phyloP scores from a whole-genome alignment of 2,113 vertebrate species.

The Rhabdornis inornatus region DNA sequence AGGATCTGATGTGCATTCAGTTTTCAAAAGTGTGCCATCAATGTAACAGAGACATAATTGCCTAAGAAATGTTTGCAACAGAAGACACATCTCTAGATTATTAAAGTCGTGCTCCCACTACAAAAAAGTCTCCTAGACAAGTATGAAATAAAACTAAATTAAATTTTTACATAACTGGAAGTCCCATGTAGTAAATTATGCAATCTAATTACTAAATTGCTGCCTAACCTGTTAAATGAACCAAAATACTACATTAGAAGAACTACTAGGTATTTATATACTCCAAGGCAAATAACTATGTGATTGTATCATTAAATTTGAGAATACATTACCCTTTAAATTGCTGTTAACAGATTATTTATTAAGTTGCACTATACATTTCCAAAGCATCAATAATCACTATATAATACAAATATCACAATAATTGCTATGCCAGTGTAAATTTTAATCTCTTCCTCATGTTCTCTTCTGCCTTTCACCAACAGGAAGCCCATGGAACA shows the following conservation, averaged over 20 bases:
- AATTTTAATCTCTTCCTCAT: neutral
- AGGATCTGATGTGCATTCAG: neutral
- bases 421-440: neutral
- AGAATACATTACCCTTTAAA: neutral
- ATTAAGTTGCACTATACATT: neutral
- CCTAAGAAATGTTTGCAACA: slow-evolving; percentile 45
- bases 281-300: neutral
- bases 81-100: slow-evolving; percentile 8
- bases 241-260: neutral
- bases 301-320: neutral
- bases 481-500: neutral
- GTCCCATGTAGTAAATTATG: neutral
- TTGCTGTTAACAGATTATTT: neutral
- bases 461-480: neutral
- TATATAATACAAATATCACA: too few species aligned
- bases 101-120: neutral
- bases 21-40: neutral
- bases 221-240: slow-evolving; percentile 14
- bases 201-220: neutral
- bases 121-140: neutral
- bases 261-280: neutral
- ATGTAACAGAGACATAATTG: slow-evolving; percentile 21
- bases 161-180: neutral
- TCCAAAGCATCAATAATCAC: neutral
- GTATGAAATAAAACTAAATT: neutral